A percentile compares a stretch with the other conserved stretches of the same genome.
Evolutionary conservation across 2,888 invertebrate species (phyloP).

Genomic region (Pharmacophagus antenor): DNA sequence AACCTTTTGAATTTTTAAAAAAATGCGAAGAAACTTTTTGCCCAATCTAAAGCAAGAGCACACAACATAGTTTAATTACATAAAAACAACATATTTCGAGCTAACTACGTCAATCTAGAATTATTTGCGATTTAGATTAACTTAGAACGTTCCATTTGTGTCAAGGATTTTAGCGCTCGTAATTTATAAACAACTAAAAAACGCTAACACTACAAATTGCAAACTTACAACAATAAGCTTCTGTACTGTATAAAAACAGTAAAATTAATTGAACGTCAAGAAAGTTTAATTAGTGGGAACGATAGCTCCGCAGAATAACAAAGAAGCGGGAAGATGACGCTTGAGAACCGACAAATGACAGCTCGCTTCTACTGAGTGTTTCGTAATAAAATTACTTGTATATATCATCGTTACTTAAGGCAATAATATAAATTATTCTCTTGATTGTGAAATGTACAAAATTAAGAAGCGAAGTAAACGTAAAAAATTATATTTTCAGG

Average conservation of each 20-base stretch:
- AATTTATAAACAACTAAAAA: not conserved
- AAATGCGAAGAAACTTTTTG: no score
- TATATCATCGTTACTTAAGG: not conserved
- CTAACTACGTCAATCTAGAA: conserved; percentile 10
- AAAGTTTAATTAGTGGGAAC: conserved; percentile 52
- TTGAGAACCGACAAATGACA: conserved; percentile 53
- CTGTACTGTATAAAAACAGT: conserved; percentile 37
- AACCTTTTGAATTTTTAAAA: no score
- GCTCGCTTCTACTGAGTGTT: conserved; percentile 22
- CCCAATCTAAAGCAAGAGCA: no score
- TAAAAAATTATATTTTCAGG: no score
- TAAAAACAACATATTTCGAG: no score
- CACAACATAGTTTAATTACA: no score
- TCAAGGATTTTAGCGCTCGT: conserved; percentile 18
- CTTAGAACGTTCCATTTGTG: conserved; percentile 24
- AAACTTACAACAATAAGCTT: not conserved
- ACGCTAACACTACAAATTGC: not conserved
- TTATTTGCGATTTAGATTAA: not conserved
- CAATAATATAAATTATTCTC: no score
- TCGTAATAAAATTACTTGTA: conserved; percentile 19
- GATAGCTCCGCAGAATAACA: conserved; percentile 48
- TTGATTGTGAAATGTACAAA: no score
- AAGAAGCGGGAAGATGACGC: conserved; percentile 50
- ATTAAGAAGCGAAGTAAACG: no score
- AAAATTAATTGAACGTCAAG: conserved; percentile 54